Percentiles rank a stretch among this genome's conserved stretches.
Evolutionary conservation across 1,140 invertebrate genomes (phyloP).

Genomic region (Pseudomyrmex gracilis): DNA sequence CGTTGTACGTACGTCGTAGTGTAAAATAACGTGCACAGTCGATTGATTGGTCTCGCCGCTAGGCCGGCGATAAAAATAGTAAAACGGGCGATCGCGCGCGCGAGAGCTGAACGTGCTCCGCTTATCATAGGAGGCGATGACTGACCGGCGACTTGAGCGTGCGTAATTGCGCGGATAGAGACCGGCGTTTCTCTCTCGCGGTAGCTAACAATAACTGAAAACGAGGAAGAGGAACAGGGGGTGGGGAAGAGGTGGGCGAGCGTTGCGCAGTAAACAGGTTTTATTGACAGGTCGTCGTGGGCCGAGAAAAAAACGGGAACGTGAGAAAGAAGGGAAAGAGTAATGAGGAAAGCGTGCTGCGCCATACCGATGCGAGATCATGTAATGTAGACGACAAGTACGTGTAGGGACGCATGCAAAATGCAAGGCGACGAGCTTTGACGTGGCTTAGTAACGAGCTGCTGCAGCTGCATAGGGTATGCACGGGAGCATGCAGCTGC

Average conservation of each 20-base stretch:
- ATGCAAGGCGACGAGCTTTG: conserved; percentile 73
- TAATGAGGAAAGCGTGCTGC: conserved; percentile 71
- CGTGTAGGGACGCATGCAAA: conserved; percentile 75
- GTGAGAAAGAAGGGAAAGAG: conserved; percentile 69
- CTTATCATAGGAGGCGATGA: conserved; percentile 27
- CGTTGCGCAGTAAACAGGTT: conserved; percentile 64
- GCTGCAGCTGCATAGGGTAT: conserved; percentile 68
- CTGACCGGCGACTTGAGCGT: conserved; percentile 19
- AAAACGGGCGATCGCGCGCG: conserved; percentile 8
- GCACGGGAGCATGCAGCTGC: conserved; percentile 61
- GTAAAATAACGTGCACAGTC: conserved; percentile 22
- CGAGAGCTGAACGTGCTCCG: neutral
- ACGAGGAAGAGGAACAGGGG: neutral
- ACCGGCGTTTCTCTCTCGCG: neutral
- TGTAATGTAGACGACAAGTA: conserved; percentile 74
- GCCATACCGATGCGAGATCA: conserved; percentile 73
- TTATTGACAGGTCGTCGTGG: conserved; percentile 69
- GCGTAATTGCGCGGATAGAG: conserved; percentile 37
- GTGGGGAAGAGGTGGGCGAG: neutral
- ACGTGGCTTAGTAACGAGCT: conserved; percentile 71
- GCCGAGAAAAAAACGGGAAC: conserved; percentile 66
- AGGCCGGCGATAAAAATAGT: conserved; percentile 23
- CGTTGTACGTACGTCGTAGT: neutral
- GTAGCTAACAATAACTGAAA: conserved; percentile 48
- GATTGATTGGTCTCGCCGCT: conserved; percentile 36